phyloP scores from a whole-genome alignment of 53 echinoderm and acorn worm genomes.

The Holothuria leucospilota region DNA sequence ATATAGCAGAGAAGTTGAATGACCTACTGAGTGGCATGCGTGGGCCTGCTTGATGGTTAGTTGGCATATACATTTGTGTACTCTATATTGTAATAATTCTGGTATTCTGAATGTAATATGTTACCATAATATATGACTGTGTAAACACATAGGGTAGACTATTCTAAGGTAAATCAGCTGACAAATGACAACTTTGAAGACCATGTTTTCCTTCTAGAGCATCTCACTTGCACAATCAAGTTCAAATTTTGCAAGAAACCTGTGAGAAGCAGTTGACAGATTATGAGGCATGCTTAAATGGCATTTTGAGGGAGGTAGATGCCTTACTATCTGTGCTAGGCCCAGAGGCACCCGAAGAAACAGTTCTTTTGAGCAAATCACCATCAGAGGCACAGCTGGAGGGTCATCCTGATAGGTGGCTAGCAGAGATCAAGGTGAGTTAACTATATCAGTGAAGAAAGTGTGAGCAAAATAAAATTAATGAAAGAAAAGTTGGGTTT shows the following conservation, averaged over 20 bases:
- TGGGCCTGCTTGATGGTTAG: too few relatives aligned
- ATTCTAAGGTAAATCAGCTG: too few relatives aligned
- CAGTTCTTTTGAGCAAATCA: constrained; percentile 12
- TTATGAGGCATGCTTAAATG: constrained; percentile 59
- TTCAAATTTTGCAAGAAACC: constrained; percentile 47
- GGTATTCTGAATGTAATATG: too few relatives aligned
- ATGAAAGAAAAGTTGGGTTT: too few relatives aligned
- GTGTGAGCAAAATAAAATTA: too few relatives aligned
- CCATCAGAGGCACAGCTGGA: constrained; percentile 63
- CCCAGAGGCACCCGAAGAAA: constrained; percentile 19
- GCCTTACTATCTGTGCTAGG: constrained; percentile 44
- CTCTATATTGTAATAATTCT: too few relatives aligned
- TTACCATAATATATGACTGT: too few relatives aligned
- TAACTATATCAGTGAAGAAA: too few relatives aligned
- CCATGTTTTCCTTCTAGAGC: constrained; percentile 47
- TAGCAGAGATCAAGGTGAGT: constrained; percentile 75
- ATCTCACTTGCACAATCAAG: constrained; percentile 59
- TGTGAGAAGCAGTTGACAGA: constrained; percentile 55
- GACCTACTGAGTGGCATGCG: too few relatives aligned
- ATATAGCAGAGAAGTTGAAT: too few relatives aligned
- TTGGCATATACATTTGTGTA: too few relatives aligned
- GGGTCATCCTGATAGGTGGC: constrained; percentile 72
- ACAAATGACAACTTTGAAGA: background rate
- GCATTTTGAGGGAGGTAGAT: constrained; percentile 69
- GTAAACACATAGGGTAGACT: too few relatives aligned